Evolutionary conservation across 2,113 vertebrate species (phyloP).

Genomic region (Astur gentilis): DNA sequence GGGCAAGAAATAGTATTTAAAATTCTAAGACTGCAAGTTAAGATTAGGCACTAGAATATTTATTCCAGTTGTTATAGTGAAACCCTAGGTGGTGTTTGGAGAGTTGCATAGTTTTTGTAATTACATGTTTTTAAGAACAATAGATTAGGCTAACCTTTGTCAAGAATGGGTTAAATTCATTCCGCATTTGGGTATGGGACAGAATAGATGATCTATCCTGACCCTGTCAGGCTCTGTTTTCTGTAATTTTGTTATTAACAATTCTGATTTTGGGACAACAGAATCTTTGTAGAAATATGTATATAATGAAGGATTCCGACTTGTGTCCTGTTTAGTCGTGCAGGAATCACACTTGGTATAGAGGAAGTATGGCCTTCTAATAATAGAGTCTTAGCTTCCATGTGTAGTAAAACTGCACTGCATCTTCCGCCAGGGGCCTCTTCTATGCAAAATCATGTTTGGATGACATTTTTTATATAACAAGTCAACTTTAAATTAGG

Average conservation of each 20-base stretch:
- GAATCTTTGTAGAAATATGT: background rate
- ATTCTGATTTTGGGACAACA: background rate
- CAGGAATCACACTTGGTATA: background rate
- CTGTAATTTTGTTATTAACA: background rate
- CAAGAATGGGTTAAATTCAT: background rate
- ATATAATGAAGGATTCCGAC: background rate
- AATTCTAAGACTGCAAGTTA: background rate
- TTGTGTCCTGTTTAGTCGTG: background rate
- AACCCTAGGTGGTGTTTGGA: background rate
- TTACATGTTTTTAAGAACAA: background rate
- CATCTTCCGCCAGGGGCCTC: background rate
- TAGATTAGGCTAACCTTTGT: background rate
- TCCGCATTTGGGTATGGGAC: accelerated
- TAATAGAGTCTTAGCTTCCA: background rate
- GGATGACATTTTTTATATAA: background rate
- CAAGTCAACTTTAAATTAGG: background rate
- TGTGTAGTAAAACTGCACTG: background rate
- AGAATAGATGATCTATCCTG: background rate
- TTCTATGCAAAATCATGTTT: background rate
- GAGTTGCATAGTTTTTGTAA: background rate
- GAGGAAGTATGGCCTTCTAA: background rate
- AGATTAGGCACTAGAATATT: background rate
- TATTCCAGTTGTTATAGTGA: background rate
- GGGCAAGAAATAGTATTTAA: background rate
- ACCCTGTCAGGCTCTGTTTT: background rate